Base-by-base conservation (phyloP, 1,140 invertebrate species). In the Chionoecetes opilio region DNA sequence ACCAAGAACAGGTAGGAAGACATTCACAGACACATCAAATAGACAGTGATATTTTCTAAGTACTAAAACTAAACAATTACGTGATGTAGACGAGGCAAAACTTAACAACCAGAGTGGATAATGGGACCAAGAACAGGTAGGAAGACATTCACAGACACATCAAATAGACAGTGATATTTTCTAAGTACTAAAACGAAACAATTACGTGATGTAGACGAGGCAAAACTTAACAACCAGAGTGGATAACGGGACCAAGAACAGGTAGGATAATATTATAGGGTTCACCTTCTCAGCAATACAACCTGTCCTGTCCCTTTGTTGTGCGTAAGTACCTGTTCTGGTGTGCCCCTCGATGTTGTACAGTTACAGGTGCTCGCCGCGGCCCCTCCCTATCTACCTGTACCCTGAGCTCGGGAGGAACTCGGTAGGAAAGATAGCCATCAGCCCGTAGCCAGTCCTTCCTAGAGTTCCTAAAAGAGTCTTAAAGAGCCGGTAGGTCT, bases 401-500 rank as follows among this genome's bases (percentile, higher is more conserved):
- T n/a, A 26, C n/a, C 63, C 63, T 75, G 63, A 17, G n/a, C 21
- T 21, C 21, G 21, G 63, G 11, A n/a, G 8, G n/a, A 75, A 26
- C 21, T 21, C 21, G 21, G 63, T 26, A n/a, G 8, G n/a, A 75
- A 26, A 75, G 63, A 75, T 75, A 75, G 63, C 63, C 63, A 75
- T 75, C 63, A 75, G 63, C 63, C 26, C 63, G n/a, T 5, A 75
- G 63, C 63, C 63, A 75, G 63, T n/a, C 63, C 63, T n/a, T n/a
- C 63, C 63, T n/a, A 26, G n/a, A 75, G 63, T 75, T 75, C 63
- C 63, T 21, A 75, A 75, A 75, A 75, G 63, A 75, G 63, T n/a
- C 63, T 75, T 75, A 75, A 75, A 75, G 63, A 75, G 63, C 63
- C 63, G 63, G 63, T 75, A 26, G 63, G 63, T 75, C 63, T 75